phyloP scores from a whole-genome alignment of 2,888 invertebrate species.

The Archaeoteleia sp. region DNA sequence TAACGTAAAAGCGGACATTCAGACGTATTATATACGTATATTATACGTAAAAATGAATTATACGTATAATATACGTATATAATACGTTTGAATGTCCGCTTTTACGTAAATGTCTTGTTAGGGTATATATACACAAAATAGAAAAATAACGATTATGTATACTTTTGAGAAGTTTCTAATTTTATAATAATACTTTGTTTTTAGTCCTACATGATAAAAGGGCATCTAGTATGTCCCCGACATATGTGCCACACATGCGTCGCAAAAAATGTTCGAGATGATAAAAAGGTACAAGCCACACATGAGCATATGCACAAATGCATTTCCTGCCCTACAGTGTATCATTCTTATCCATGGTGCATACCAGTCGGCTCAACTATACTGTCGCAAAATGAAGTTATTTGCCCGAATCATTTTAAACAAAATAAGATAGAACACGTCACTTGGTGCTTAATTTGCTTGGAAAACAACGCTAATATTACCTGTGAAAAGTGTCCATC shows the following conservation, averaged over 20 bases:
- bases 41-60: no score
- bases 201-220: conserved; percentile 18
- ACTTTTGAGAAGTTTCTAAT: no score
- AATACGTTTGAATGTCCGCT: no score
- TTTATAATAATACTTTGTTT: no score
- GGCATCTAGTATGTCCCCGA: conserved; percentile 28
- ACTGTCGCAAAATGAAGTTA: conserved; percentile 20
- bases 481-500: conserved; percentile 29
- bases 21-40: no score
- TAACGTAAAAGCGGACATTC: no score
- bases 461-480: conserved; percentile 13
- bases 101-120: no score
- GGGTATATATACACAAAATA: no score
- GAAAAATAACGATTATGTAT: no score
- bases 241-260: conserved; percentile 43
- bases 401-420: conserved; percentile 36
- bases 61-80: no score
- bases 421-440: conserved; percentile 14
- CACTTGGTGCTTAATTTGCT: conserved; percentile 39
- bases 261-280: conserved; percentile 6
- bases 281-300: background rate
- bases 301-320: conserved; percentile 29
- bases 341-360: conserved; percentile 32
- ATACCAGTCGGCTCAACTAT: conserved; percentile 37
- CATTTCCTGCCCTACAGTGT: conserved; percentile 29